Base-by-base conservation (phyloP, 1,140 invertebrate species). In the Pachypeltis micranthus region DNA sequence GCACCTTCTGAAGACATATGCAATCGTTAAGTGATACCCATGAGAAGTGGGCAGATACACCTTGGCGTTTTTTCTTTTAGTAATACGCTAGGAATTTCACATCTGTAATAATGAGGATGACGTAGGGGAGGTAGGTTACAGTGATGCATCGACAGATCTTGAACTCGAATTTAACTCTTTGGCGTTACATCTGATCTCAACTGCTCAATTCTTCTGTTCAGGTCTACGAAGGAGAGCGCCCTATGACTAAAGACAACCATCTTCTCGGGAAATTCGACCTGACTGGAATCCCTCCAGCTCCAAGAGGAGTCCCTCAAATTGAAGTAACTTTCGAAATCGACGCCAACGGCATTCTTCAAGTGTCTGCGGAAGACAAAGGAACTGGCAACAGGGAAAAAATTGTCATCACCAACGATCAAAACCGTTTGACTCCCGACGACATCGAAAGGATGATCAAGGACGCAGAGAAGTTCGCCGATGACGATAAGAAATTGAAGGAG, bases 181-280 rank as follows among this genome's bases (percentile, higher is more conserved):
- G n/a, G n/a, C n/a, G n/a, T n/a, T n/a, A n/a, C n/a, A n/a, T n/a
- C n/a, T n/a, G n/a, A n/a, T n/a, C n/a, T n/a, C n/a, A n/a, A n/a
- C n/a, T n/a, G n/a, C n/a, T n/a, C n/a, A n/a, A n/a, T n/a, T 39
- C 31, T 39, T 25, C 19, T 58, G 54, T 31, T 67, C 80, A 98
- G 77, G 92, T 96, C 0, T 96, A 87, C 73, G 93, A 97, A 79
- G 94, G 96, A 71, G 96, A 99, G 79, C 86, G 96, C 72, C 92
- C 96, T 27, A 97, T 99, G 96, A 98, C 96, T 64, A 99, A 98
- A 77, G 96, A 99, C 74, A 99, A 99, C 76, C 95, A 99, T 78
- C 78, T 94, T 59, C 80, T 98, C 28, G 95, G 95, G 64, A 98
- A 98, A 76, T 99, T 99, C 75, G 96, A 99, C 75, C 77, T 99